phyloP scores from a whole-genome alignment of 2,113 vertebrate genomes.

The Naja naja region DNA sequence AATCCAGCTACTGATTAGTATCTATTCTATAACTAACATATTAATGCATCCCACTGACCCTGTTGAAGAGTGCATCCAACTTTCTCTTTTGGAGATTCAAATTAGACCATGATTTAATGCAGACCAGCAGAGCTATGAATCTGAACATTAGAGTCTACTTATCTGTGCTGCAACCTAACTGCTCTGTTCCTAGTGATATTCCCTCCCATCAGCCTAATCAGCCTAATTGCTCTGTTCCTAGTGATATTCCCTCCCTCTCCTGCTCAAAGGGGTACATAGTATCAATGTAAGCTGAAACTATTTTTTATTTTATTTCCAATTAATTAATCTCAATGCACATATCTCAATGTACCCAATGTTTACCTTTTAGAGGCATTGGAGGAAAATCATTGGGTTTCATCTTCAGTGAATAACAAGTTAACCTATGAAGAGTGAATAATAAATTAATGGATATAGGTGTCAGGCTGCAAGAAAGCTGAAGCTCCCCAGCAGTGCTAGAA shows the following conservation, averaged over 20 bases:
- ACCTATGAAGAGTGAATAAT: background rate
- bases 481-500: background rate
- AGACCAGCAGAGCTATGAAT: background rate
- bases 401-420: background rate
- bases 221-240: background rate
- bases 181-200: background rate
- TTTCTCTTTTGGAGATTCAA: background rate
- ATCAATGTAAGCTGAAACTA: background rate
- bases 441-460: background rate
- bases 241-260: background rate
- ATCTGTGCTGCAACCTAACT: background rate
- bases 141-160: background rate
- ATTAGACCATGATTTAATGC: background rate
- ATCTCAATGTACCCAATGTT: background rate
- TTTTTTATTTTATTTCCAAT: background rate
- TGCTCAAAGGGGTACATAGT: background rate
- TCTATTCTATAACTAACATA: background rate
- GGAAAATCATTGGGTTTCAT: background rate
- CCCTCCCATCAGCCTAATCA: background rate
- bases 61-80: background rate
- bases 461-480: background rate
- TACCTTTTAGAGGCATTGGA: background rate
- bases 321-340: background rate
- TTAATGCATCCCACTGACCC: background rate
- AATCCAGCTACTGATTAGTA: background rate